Conservation (phyloP, 2,797 vertebrate genomes). For the Hyperoplus immaculatus region DNA sequence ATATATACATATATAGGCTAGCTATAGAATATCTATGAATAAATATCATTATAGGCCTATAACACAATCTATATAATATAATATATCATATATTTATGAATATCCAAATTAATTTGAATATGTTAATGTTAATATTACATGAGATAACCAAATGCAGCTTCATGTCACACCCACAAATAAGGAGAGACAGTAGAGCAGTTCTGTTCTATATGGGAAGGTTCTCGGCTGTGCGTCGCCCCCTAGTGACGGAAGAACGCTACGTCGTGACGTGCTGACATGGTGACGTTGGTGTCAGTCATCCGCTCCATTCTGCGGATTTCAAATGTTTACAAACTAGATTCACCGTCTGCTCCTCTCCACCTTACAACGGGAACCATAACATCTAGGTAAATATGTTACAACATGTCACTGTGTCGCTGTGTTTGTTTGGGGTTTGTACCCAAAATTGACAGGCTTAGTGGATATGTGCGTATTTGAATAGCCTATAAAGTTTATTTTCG, state of each 20-base stretch:
- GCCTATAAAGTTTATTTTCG: not conserved
- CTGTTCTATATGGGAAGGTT: not conserved
- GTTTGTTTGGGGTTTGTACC: not conserved
- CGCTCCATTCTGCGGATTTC: not conserved
- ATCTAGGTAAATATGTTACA: not conserved
- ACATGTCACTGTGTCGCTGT: not conserved
- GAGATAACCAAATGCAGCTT: too few species aligned
- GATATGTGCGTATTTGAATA: not conserved
- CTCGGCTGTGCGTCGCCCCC: constrained; percentile 11
- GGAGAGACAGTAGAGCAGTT: too few species aligned
- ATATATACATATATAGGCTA: too few species aligned
- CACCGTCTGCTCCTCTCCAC: not conserved
- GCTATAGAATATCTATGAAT: too few species aligned
- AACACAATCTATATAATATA: too few species aligned
- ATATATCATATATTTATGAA: too few species aligned
- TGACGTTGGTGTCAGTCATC: not conserved
- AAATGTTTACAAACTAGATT: constrained; percentile 2
- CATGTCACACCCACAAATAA: too few species aligned
- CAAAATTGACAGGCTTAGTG: not conserved
- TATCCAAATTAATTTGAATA: too few species aligned
- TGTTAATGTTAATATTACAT: too few species aligned
- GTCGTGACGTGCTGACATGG: not conserved
- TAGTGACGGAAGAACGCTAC: not conserved
- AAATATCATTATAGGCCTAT: too few species aligned
- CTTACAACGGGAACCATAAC: not conserved